Evolutionary conservation across 2,797 vertebrate species (phyloP), one percentile per base, ranked within the genome.

Genomic region (Danio choprae): DNA sequence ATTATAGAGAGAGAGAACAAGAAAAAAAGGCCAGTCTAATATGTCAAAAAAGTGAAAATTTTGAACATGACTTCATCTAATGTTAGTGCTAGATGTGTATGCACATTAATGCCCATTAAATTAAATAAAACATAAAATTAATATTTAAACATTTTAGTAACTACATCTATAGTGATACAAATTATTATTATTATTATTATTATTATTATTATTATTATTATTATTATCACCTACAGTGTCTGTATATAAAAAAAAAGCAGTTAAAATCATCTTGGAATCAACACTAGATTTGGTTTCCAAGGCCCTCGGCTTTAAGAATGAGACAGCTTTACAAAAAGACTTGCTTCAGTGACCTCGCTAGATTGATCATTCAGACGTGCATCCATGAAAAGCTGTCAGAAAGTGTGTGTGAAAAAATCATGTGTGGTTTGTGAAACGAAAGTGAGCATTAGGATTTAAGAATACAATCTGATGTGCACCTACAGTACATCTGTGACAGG

Each of bases 311-410:
- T 68, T 36, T 18, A 67, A 48, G 63, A 58, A 46, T 38, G 51
- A 10, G n/a, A 43, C 5, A 51, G n/a, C 22, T 46, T 77, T 36
- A 46, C 41, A 53, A 64, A 75, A 64, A 41, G 38, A 18, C 18
- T 64, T 51, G 60, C 63, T 58, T 77, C 41, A 67, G 50, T 76
- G 60, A 76, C 16, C 13, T 65, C 51, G 53, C 40, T 38, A 68
- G 63, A 77, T 77, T 77, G 40, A 71, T 67, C 63, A 68, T 77
- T 63, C 51, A 46, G 53, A 77, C 63, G 18, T 65, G 50, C 7
- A 44, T 77, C 50, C 74, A 67, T 6, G 50, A 67, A 16, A 68
- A 55, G 41, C 63, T 56, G 64, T 56, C 63, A 68, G 16, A 44
- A 11, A 44, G 20, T 46, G 43, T 5, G 10, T 29, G 29, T 29